Conservation (phyloP, 2,888 invertebrate species). For the Tenodera sinensis region DNA sequence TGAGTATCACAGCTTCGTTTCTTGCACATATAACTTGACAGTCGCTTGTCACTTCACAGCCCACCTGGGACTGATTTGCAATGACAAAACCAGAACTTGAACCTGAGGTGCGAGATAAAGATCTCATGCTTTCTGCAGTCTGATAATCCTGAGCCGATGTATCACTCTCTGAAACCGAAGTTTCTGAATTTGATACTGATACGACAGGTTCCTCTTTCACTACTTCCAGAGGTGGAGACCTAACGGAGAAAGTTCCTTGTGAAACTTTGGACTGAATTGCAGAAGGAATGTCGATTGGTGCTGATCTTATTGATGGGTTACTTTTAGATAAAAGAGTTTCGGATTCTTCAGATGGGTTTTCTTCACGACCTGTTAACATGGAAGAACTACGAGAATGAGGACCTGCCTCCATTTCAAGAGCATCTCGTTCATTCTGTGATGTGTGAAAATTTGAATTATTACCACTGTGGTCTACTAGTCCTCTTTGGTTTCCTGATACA, state of each 20-base stretch:
- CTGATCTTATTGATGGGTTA: background rate
- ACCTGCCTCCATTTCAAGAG: background rate
- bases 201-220: slow-evolving; percentile 26
- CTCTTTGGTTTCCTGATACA: background rate
- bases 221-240: slow-evolving; percentile 26
- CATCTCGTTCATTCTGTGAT: background rate
- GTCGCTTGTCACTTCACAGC: background rate
- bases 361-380: background rate
- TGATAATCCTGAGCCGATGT: background rate
- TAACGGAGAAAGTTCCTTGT: slow-evolving; percentile 1
- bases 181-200: slow-evolving; percentile 1
- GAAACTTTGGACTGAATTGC: background rate
- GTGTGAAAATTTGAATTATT: background rate
- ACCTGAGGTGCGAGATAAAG: background rate
- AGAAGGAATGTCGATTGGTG: background rate
- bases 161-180: background rate
- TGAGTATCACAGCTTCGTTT: background rate
- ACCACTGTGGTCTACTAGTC: background rate
- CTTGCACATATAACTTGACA: background rate
- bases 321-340: background rate
- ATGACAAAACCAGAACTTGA: background rate
- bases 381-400: background rate
- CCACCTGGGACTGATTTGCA: background rate
- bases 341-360: background rate
- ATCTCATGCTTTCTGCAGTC: background rate